Conservation (phyloP, 2,888 invertebrate genomes). For the Brachyopa scutellaris region DNA sequence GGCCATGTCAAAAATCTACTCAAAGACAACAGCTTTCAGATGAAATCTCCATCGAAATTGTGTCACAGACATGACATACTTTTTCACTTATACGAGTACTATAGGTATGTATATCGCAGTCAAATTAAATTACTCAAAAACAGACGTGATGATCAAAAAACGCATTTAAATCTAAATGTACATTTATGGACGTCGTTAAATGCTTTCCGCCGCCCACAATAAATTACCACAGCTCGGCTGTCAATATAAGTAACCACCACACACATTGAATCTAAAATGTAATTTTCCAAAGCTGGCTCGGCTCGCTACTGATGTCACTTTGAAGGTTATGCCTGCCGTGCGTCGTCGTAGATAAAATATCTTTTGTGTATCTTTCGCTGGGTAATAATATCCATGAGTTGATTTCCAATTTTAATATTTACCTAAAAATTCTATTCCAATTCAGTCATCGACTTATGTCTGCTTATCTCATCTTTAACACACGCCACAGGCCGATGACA, state of each 20-base stretch:
- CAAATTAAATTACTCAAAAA: too few relatives aligned
- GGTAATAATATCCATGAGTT: constrained; percentile 26
- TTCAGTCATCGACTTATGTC: constrained; percentile 23
- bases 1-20: too few relatives aligned
- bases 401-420: constrained; percentile 35
- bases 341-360: too few relatives aligned
- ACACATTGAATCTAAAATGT: background rate
- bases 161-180: background rate
- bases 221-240: background rate
- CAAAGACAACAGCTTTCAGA: too few relatives aligned
- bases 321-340: background rate
- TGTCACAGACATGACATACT: too few relatives aligned
- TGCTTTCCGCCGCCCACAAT: background rate
- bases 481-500: background rate
- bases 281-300: background rate
- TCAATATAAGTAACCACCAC: constrained; percentile 2
- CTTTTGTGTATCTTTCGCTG: constrained; percentile 15
- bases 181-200: background rate
- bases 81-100: too few relatives aligned
- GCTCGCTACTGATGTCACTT: too few relatives aligned
- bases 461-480: constrained; percentile 31
- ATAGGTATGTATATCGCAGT: too few relatives aligned
- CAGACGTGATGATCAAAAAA: constrained; percentile 1
- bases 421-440: constrained; percentile 19
- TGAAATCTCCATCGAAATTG: too few relatives aligned